These are phyloP conservation scores for Poecilia wingei DNA, from an alignment of 2,797 vertebrate species.

Conservation along the genomic window DNA sequence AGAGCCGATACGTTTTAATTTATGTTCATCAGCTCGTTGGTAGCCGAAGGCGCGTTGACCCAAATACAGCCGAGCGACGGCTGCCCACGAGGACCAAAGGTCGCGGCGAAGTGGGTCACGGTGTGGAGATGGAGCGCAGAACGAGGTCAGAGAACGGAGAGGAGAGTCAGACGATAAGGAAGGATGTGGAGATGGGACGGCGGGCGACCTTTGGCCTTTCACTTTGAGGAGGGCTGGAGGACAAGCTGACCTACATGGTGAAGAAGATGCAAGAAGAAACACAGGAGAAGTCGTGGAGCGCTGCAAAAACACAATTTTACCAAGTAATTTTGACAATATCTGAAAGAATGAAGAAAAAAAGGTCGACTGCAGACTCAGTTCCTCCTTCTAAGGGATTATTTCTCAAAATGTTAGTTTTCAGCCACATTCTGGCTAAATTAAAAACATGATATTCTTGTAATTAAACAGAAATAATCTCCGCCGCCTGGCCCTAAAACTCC, in stretches of 20 bases:
- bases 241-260: constrained; percentile 57
- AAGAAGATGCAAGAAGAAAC: constrained; percentile 10
- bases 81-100: constrained; percentile 58
- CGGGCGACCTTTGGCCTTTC: constrained; percentile 39
- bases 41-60: constrained; percentile 61
- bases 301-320: too few species aligned
- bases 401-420: too few species aligned
- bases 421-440: too few species aligned
- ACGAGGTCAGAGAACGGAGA: constrained; percentile 44
- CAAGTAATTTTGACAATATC: too few species aligned
- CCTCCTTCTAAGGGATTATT: too few species aligned
- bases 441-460: too few species aligned
- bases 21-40: constrained; percentile 51
- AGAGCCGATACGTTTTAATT: constrained; percentile 26
- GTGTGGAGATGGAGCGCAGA: constrained; percentile 42
- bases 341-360: too few species aligned
- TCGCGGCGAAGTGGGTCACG: constrained; percentile 62
- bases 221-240: constrained; percentile 51
- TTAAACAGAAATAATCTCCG: too few species aligned
- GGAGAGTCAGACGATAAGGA: constrained; percentile 61
- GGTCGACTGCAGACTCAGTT: too few species aligned
- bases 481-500: too few species aligned
- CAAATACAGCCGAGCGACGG: constrained; percentile 50
- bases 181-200: constrained; percentile 46
- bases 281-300: constrained; percentile 20